Evolutionary conservation across 2,888 invertebrate species (phyloP), one percentile per base, ranked within the genome.

Genomic region (Netelia fuscicornis): DNA sequence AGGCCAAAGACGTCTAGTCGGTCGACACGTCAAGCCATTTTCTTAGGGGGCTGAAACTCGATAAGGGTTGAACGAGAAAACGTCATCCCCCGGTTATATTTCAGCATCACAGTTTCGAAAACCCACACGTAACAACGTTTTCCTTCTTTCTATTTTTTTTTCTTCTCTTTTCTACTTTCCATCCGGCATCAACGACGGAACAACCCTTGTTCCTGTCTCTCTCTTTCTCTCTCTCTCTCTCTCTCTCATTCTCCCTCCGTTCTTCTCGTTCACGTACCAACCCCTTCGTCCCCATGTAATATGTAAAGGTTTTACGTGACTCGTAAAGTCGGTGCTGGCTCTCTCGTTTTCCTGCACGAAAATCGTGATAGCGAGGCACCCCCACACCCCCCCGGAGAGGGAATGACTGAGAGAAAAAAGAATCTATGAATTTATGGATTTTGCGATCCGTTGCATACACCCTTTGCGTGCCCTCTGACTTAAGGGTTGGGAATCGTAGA

Each of bases 251-350:
- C 68, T 54, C 62, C 62, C 65, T 37, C 64, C 72, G 82, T 86
- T 84, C 86, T 81, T 81, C 82, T 83, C 84, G 81, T 85, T 87
- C 88, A 89, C 88, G 87, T 87, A 86, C 81, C 78, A n/a, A 68
- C 54, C 68, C 68, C 68, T 68, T 68, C 52, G 13, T 54, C 5
- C 56, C 58, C 80, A 86, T 86, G 86, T 87, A 89, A 89, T 89
- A 87, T 87, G 89, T 89, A 89, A 88, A 88, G 88, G 84, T 90
- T 89, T 52, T 54, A 89, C 87, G 89, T 89, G 86, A 86, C 87
- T 88, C 86, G 80, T 85, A 85, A 85, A 86, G 76, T 81, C 58
- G 80, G 77, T 81, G 71, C 80, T 82, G 81, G 54, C 37, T 37
- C 37, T n/a, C 54, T 77, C 76, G 71, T 86, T 64, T 48, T 65